phyloP scores from a whole-genome alignment of 2,113 vertebrate genomes.

The Prolemur simus region DNA sequence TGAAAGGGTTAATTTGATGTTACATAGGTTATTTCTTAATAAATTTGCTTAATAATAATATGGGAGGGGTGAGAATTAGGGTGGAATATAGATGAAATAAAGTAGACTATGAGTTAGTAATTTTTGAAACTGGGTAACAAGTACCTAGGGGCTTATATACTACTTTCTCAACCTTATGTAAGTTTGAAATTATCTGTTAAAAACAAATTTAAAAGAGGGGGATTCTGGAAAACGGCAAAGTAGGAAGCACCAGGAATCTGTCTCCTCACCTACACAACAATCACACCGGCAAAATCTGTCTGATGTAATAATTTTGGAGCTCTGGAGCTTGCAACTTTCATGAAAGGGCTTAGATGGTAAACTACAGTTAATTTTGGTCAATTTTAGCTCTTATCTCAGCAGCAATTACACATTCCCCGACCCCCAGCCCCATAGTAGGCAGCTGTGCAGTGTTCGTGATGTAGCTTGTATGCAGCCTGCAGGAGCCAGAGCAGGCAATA shows the following conservation, averaged over 20 bases:
- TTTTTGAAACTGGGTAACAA: neutral
- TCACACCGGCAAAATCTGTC: neutral
- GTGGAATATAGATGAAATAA: neutral
- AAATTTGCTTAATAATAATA: neutral
- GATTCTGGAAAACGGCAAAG: neutral
- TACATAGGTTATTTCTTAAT: neutral
- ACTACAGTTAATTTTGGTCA: neutral
- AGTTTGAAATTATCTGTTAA: neutral
- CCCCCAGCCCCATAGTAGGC: neutral
- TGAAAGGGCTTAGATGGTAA: neutral
- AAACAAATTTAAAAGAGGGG: neutral
- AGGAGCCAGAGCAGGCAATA: neutral
- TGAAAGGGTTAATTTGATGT: neutral
- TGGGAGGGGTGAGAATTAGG: neutral
- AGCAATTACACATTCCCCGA: neutral
- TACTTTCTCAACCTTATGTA: neutral
- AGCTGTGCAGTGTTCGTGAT: neutral
- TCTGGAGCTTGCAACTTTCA: neutral
- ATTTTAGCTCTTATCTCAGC: neutral
- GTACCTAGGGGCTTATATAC: neutral
- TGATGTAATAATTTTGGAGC: neutral
- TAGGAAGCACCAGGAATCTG: neutral
- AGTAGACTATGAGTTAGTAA: neutral
- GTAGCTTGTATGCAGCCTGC: neutral
- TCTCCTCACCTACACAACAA: neutral